These are phyloP conservation scores for Nibea albiflora DNA, from an alignment of 2,113 vertebrate species.

Conservation along the genomic window DNA sequence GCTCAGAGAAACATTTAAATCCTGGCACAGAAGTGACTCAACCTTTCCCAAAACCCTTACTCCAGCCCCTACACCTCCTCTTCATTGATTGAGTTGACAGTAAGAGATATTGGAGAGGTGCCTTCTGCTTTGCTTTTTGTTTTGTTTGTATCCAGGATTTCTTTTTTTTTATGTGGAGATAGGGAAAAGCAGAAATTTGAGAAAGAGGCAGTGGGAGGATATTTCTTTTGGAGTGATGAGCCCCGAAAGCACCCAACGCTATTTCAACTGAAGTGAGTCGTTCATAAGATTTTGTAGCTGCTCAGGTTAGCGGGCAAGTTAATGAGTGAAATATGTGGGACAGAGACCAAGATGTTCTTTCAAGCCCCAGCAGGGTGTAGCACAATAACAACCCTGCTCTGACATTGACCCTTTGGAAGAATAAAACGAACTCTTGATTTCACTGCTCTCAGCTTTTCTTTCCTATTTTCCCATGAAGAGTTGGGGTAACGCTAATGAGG, in stretches of 20 bases:
- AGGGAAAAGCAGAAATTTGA: conserved; percentile 24
- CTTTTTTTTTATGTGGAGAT: conserved; percentile 15
- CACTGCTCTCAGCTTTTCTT: conserved; percentile 44
- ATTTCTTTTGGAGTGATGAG: conserved; percentile 51
- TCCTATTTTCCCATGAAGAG: conserved; percentile 30
- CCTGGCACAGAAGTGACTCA: conserved; percentile 30
- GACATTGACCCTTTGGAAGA: conserved; percentile 32
- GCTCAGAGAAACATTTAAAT: conserved; percentile 46
- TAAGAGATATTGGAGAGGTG: conserved; percentile 28
- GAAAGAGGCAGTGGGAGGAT: conserved; percentile 35
- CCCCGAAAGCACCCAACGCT: conserved; percentile 16
- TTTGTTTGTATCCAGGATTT: conserved; percentile 32
- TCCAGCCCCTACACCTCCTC: conserved; percentile 14
- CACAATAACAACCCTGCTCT: conserved; percentile 53
- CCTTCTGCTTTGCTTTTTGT: conserved; percentile 9
- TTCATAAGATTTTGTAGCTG: conserved; percentile 11
- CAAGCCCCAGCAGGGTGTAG: conserved; percentile 49
- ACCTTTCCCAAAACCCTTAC: conserved; percentile 8
- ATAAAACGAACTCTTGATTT: conserved; percentile 54
- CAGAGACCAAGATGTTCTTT: conserved; percentile 45
- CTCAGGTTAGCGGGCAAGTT: conserved; percentile 36
- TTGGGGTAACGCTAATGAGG: conserved; percentile 30
- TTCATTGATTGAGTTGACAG: conserved; percentile 31
- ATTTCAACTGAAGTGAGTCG: conserved; percentile 22
- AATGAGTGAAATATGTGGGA: conserved; percentile 59